A percentile compares a stretch with the other conserved stretches of the same genome.
Conservation (phyloP, 2,797 vertebrate genomes). For the Poecilia velifera region DNA sequence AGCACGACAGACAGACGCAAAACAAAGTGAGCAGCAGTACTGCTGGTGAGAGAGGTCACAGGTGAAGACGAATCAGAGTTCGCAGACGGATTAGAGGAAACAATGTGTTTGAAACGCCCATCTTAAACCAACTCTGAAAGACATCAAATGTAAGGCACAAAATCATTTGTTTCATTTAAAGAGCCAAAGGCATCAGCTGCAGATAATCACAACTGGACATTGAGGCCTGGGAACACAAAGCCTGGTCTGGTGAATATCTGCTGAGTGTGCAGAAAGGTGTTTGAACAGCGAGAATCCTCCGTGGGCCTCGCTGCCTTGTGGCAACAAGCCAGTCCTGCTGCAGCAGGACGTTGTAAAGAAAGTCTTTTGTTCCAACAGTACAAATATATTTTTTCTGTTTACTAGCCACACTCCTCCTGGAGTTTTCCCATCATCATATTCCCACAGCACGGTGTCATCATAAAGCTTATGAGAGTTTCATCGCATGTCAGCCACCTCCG, state of each 20-base stretch:
- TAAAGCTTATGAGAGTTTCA: not conserved
- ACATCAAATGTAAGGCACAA: not conserved
- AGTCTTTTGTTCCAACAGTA: not conserved
- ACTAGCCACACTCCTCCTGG: not conserved
- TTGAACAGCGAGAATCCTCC: constrained; percentile 5
- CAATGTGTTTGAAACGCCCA: not conserved
- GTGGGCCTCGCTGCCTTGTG: not conserved
- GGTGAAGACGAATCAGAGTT: not conserved
- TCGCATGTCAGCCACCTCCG: not conserved
- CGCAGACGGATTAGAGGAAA: not conserved
- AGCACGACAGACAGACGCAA: not conserved
- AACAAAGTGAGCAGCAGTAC: not conserved
- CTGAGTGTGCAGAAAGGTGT: constrained; percentile 7
- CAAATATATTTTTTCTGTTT: not conserved
- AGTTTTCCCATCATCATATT: not conserved
- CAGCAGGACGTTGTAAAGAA: not conserved
- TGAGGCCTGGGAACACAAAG: not conserved
- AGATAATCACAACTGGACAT: not conserved
- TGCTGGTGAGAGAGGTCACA: not conserved
- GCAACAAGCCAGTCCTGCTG: constrained; percentile 4
- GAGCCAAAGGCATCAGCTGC: not conserved
- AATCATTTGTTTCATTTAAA: not conserved
- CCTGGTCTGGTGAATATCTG: not conserved
- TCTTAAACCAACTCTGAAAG: not conserved
- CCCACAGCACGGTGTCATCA: not conserved